Conservation (phyloP, 1,140 invertebrate species). For the Leptinotarsa defecta region DNA sequence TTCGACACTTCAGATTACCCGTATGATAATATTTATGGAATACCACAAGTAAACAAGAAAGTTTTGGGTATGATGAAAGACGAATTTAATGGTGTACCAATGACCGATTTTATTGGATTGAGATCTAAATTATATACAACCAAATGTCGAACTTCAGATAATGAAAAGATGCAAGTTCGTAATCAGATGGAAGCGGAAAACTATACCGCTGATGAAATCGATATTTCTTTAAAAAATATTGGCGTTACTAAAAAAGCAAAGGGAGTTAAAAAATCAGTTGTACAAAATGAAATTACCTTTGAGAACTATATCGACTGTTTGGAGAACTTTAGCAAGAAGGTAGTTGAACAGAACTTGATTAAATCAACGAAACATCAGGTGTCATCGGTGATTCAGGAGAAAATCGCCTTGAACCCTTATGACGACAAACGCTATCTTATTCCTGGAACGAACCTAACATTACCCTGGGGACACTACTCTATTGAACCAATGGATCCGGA, state of each 20-base stretch:
- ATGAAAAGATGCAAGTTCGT: neutral
- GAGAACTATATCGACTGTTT: conserved; percentile 43
- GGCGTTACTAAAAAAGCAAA: conserved; percentile 44
- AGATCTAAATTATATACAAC: conserved; percentile 56
- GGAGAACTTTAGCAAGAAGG: conserved; percentile 24
- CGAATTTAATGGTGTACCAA: conserved; percentile 54
- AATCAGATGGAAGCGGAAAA: neutral
- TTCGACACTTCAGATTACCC: conserved; percentile 51
- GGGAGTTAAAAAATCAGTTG: conserved; percentile 39
- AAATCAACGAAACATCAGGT: conserved; percentile 39
- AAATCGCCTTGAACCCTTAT: conserved; percentile 36
- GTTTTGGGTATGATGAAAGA: conserved; percentile 60
- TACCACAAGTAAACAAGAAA: conserved; percentile 57
- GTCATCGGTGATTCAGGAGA: conserved; percentile 38
- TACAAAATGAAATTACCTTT: conserved; percentile 39
- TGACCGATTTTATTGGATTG: conserved; percentile 56
- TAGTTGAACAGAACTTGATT: conserved; percentile 30
- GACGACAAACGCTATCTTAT: conserved; percentile 34
- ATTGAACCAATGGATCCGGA: neutral
- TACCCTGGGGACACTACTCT: neutral
- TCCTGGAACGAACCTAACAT: neutral
- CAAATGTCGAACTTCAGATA: neutral
- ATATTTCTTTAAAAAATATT: neutral
- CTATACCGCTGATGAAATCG: neutral
- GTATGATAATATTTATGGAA: conserved; percentile 45